Evolutionary conservation across 2,797 vertebrate genomes (phyloP).

Genomic region (Clarias pachynema): DNA sequence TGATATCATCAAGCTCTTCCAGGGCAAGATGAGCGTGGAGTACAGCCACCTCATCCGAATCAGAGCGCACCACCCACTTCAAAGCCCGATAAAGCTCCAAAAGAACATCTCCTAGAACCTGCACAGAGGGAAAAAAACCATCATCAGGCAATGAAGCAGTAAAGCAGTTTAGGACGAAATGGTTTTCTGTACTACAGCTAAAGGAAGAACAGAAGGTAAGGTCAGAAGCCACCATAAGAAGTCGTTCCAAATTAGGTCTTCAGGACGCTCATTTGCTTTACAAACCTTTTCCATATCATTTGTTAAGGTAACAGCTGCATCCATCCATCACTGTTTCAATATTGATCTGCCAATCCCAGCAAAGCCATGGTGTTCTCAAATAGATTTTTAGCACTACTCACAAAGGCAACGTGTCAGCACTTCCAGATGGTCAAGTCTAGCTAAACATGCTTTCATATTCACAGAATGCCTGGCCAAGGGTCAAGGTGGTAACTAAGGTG

Average conservation of each 20-base stretch:
- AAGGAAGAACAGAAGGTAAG: background rate
- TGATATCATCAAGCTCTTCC: conserved; percentile 84
- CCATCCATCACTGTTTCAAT: conserved; percentile 23
- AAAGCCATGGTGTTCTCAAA: background rate
- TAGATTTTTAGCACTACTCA: conserved; percentile 7
- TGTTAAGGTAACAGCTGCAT: conserved; percentile 50
- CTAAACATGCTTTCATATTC: conserved; percentile 8
- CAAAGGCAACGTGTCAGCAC: conserved; percentile 26
- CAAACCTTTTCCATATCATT: conserved; percentile 47
- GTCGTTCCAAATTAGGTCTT: conserved; percentile 11
- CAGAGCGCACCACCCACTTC: conserved; percentile 80
- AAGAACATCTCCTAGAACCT: conserved; percentile 89
- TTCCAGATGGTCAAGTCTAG: conserved; percentile 8
- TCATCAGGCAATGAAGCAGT: conserved; percentile 7
- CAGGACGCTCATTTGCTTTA: conserved; percentile 32
- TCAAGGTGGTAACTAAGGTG: conserved; percentile 21
- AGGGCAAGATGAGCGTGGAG: conserved; percentile 91
- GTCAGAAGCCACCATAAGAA: background rate
- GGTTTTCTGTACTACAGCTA: conserved; percentile 20
- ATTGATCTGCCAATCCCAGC: conserved; percentile 25
- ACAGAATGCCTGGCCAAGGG: conserved; percentile 22
- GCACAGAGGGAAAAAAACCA: conserved; percentile 20
- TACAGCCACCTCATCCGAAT: conserved; percentile 76
- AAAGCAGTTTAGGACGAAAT: conserved; percentile 10
- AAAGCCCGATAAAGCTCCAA: conserved; percentile 90